Evolutionary conservation across 2,797 vertebrate genomes (phyloP).

Genomic region (Cynodonichthys magdalenae): DNA sequence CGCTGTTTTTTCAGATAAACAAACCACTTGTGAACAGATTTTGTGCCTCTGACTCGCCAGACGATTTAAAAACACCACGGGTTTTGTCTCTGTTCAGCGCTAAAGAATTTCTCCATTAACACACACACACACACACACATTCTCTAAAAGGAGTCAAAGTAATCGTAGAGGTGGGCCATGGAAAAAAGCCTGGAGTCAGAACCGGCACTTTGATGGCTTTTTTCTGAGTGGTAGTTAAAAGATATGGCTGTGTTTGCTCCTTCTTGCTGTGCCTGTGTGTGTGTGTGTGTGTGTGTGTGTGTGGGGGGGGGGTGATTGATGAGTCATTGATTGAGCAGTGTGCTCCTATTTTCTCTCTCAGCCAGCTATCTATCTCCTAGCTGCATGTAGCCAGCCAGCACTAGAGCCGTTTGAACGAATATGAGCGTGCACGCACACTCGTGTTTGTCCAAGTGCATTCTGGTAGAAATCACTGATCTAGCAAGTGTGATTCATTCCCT

Average conservation of each 20-base stretch:
- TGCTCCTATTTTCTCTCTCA: constrained; percentile 58
- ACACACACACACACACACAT: constrained; percentile 12
- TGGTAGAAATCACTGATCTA: constrained; percentile 52
- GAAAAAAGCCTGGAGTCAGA: constrained; percentile 64
- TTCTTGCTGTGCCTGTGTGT: constrained; percentile 49
- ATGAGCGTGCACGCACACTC: constrained; percentile 25
- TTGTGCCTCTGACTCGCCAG: not conserved
- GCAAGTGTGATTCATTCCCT: constrained; percentile 55
- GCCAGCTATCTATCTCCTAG: constrained; percentile 61
- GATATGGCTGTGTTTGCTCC: constrained; percentile 67
- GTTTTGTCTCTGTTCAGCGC: not conserved
- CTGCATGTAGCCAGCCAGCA: constrained; percentile 51
- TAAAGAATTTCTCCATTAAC: constrained; percentile 20
- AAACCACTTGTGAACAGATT: not conserved
- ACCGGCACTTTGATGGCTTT: constrained; percentile 73
- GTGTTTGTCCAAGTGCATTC: constrained; percentile 54
- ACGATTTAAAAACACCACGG: not conserved
- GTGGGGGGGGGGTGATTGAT: constrained; percentile 56
- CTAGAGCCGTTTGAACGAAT: constrained; percentile 46
- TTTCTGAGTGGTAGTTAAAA: constrained; percentile 73
- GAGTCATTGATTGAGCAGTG: constrained; percentile 70
- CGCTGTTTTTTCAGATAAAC: not conserved
- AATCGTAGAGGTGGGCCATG: constrained; percentile 57
- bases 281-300: constrained; percentile 34
- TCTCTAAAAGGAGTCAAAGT: constrained; percentile 44